Evolutionary conservation across 2,888 invertebrate genomes (phyloP).

Genomic region (Archaeoteleia sp.): DNA sequence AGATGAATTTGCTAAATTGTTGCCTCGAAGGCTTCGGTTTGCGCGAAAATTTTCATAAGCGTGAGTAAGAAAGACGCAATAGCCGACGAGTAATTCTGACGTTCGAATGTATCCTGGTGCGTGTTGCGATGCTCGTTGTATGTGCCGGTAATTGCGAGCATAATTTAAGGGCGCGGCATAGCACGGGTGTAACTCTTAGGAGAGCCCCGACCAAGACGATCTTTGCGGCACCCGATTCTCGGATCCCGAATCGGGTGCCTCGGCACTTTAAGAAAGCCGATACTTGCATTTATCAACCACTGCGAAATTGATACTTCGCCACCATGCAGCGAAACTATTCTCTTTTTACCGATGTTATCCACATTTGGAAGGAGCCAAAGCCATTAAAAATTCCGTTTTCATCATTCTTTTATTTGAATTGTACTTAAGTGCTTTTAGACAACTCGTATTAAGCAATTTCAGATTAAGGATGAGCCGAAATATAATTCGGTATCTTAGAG

Average conservation of each 20-base stretch:
- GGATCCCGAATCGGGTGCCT: constrained; percentile 42
- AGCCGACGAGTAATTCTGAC: constrained; percentile 30
- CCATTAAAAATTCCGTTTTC: constrained; percentile 2
- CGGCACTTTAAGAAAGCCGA: constrained; percentile 68
- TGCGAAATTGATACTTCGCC: constrained; percentile 60
- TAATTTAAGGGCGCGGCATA: constrained; percentile 68
- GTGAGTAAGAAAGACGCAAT: constrained; percentile 25
- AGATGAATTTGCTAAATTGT: constrained; percentile 32
- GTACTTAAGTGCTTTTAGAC: neutral
- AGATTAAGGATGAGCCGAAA: no score
- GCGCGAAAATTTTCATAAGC: constrained; percentile 39
- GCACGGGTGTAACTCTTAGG: constrained; percentile 59
- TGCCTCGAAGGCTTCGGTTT: constrained; percentile 43
- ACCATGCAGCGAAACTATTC: constrained; percentile 51
- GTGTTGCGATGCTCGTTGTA: constrained; percentile 44
- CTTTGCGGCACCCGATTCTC: constrained; percentile 38
- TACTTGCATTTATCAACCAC: constrained; percentile 59
- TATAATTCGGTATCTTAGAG: no score
- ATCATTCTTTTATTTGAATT: neutral
- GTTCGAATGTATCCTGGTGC: constrained; percentile 33
- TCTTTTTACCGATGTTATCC: neutral
- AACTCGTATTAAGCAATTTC: no score
- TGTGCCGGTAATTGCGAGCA: constrained; percentile 67
- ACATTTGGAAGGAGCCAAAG: neutral
- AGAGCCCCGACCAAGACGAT: constrained; percentile 32